phyloP scores from a whole-genome alignment of 2,888 invertebrate species.

The Drosophila limbata region DNA sequence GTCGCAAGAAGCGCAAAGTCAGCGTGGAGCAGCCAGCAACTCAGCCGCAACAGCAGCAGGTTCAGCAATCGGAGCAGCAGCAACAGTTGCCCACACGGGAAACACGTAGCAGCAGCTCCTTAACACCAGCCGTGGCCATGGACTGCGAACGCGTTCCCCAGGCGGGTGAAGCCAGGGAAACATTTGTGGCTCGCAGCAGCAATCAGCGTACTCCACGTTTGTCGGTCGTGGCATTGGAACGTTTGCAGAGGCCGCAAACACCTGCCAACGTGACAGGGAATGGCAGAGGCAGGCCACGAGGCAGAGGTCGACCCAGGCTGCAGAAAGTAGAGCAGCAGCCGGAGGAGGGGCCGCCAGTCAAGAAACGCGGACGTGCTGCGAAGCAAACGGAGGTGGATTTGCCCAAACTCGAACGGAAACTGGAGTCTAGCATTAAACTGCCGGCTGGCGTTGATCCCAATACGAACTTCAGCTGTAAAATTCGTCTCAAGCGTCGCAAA shows the following conservation, averaged over 20 bases:
- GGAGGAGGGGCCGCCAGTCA: conserved; percentile 34
- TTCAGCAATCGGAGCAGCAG: conserved; percentile 20
- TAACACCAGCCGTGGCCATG: conserved; percentile 22
- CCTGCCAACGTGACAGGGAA: conserved; percentile 43
- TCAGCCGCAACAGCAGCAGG: conserved; percentile 21
- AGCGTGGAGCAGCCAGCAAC: conserved; percentile 52
- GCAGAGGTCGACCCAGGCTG: conserved; percentile 48
- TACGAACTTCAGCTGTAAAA: conserved; percentile 82
- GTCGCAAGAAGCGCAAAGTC: conserved; percentile 91
- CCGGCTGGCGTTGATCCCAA: conserved; percentile 83
- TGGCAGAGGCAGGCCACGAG: conserved; percentile 38
- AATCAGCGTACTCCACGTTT: conserved; percentile 86
- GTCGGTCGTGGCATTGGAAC: conserved; percentile 88
- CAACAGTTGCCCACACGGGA: conserved; percentile 44
- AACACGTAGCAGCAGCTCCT: conserved; percentile 53
- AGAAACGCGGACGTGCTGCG: conserved; percentile 16
- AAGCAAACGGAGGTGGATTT: not conserved
- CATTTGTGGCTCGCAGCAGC: conserved; percentile 88
- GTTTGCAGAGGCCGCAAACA: conserved; percentile 86
- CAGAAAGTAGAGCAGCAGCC: conserved; percentile 12
- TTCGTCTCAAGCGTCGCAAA: conserved; percentile 78
- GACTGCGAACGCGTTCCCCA: conserved; percentile 89
- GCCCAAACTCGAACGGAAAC: conserved; percentile 29
- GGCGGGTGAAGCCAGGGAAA: conserved; percentile 89
- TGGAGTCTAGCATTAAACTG: conserved; percentile 67